Evolutionary conservation across 2,888 invertebrate species (phyloP).

Genomic region (Shargacucullia verbasci): DNA sequence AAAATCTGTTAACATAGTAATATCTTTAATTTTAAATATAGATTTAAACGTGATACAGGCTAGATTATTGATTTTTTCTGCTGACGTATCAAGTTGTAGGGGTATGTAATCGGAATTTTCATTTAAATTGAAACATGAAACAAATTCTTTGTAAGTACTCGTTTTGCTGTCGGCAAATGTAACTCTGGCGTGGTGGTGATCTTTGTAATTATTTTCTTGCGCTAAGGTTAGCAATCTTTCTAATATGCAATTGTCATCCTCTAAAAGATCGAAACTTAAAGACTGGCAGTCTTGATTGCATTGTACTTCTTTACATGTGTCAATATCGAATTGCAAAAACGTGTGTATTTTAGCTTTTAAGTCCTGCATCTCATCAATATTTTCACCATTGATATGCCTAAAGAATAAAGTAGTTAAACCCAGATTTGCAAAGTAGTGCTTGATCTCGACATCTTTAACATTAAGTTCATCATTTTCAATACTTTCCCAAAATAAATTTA

Average conservation of each 20-base stretch:
- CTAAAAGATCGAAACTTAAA: constrained; percentile 77
- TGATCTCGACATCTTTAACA: constrained; percentile 66
- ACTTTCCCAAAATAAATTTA: constrained; percentile 84
- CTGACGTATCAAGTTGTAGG: constrained; percentile 71
- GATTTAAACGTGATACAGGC: constrained; percentile 79
- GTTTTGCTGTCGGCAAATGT: constrained; percentile 87
- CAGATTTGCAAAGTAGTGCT: constrained; percentile 75
- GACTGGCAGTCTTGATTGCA: constrained; percentile 39
- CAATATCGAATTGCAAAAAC: constrained; percentile 56
- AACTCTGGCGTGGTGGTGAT: constrained; percentile 84
- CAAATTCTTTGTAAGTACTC: constrained; percentile 87
- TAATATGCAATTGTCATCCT: constrained; percentile 90
- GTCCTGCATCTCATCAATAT: constrained; percentile 72
- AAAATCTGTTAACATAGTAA: constrained; percentile 65
- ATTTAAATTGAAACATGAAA: constrained; percentile 87
- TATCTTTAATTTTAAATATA: constrained; percentile 79
- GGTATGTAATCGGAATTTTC: constrained; percentile 67
- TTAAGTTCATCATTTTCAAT: constrained; percentile 60
- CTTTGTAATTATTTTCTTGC: constrained; percentile 81
- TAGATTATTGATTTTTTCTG: constrained; percentile 72
- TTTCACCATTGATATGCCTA: constrained; percentile 73
- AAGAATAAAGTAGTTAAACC: constrained; percentile 76
- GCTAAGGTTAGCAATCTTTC: constrained; percentile 90
- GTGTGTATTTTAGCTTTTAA: constrained; percentile 68
- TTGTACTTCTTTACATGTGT: constrained; percentile 44